Percentiles rank a stretch among this genome's conserved stretches.
phyloP scores from a whole-genome alignment of 2,113 vertebrate genomes.

The Euleptes europaea region DNA sequence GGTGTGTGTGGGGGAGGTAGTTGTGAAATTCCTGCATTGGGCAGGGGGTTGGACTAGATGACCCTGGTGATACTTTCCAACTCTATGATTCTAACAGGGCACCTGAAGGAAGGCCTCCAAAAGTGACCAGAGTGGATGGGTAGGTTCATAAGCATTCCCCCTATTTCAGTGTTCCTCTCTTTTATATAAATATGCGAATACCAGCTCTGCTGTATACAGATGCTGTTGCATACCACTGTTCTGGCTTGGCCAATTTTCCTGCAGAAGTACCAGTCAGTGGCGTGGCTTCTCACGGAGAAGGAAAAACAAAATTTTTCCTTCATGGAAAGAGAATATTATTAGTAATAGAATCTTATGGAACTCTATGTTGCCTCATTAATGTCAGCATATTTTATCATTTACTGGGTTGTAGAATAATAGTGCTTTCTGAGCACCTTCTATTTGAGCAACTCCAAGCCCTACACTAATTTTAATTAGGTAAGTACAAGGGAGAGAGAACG shows the following conservation, averaged over 20 bases:
- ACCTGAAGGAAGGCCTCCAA: too few species aligned
- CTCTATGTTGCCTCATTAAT: slow-evolving; percentile 50
- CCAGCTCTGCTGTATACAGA: too few species aligned
- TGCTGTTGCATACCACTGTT: background rate
- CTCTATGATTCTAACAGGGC: too few species aligned
- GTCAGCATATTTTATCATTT: slow-evolving; percentile 65
- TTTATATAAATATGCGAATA: background rate
- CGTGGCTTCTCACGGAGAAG: background rate
- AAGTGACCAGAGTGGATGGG: too few species aligned
- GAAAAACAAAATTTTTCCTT: background rate
- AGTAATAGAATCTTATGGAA: slow-evolving; percentile 49
- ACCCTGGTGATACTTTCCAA: too few species aligned
- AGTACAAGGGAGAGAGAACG: slow-evolving; percentile 36
- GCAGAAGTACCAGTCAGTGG: background rate
- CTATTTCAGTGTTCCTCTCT: background rate
- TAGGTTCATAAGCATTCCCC: too few species aligned
- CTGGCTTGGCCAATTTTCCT: background rate
- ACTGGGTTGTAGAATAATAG: slow-evolving; percentile 66
- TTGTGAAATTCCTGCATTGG: too few species aligned
- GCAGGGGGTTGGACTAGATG: too few species aligned
- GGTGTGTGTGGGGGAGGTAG: too few species aligned
- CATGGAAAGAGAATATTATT: slow-evolving; percentile 57
- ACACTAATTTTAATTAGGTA: slow-evolving; percentile 43
- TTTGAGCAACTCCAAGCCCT: slow-evolving; percentile 52
- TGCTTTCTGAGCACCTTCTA: slow-evolving; percentile 53